Base-by-base conservation (phyloP, 2,113 vertebrate genomes). In the Glaucomys volans region DNA sequence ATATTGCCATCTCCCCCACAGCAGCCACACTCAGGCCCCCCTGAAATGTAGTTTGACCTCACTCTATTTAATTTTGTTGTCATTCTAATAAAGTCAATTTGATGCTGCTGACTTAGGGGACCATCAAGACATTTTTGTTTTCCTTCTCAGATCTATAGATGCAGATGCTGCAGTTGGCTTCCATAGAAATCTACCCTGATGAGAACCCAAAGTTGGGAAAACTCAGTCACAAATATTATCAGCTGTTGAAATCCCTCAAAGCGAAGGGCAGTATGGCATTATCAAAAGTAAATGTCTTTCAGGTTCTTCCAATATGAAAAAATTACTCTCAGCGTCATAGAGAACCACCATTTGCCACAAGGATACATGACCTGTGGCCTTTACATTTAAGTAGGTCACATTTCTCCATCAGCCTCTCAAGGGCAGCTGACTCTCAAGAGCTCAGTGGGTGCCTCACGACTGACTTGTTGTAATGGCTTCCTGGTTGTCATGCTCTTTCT, bases 1-100 rank as follows among this genome's bases (percentile, higher is more conserved):
- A n/a, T 40, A 37, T 80, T 74, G 83, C 82, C 91, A 71, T 82
- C 93, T 94, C 85, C 42, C 66, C 24, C 0, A 85, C 52, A 84
- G 85, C 80, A 72, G 67, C 52, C 59, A 42, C 44, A 66, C 35
- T 69, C 91, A 89, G 62, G 35, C 24, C 71, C 66, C 80, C 90
- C 47, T 69, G 87, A 95, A 95, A 96, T 50, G 54, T 84, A 80
- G 13, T 71, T 47, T 66, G 67, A 69, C 28, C 62, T 67, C 37
- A 35, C 50, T 64, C 64, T 62, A 30, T 67, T 86, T 75, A 50
- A 20, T 59, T 69, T 84, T 69, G 72, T 91, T 94, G 22, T 75
- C 20, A 90, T 52, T 54, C 42, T 77, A 69, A 79, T 11, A 64
- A 85, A 82, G 40, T 82, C 54, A 18, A 2, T 52, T 28, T 16